Conservation (phyloP, 2,113 vertebrate genomes). For the Phyllostomus hastatus region DNA sequence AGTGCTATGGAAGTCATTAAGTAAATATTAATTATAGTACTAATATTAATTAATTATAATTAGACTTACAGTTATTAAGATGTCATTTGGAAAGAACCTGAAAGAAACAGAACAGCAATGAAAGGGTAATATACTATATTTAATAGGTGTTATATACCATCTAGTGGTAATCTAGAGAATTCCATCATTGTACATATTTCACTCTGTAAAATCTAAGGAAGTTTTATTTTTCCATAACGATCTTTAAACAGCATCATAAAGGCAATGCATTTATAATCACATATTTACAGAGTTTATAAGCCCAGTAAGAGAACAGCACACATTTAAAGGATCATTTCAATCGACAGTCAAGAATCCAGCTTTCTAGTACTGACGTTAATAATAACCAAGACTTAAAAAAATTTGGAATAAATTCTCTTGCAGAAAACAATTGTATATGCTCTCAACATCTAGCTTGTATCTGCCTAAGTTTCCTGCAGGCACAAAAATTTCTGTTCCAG, state of each 20-base stretch:
- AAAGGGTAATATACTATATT: background rate
- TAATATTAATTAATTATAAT: background rate
- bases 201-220: background rate
- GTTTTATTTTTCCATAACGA: background rate
- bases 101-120: background rate
- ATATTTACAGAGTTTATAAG: background rate
- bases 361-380: background rate
- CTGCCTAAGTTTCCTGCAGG: background rate
- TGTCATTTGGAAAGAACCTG: background rate
- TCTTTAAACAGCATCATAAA: background rate
- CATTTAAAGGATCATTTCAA: background rate
- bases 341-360: background rate
- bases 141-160: background rate
- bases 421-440: background rate
- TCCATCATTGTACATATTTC: background rate
- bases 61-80: background rate
- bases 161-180: conserved; percentile 10
- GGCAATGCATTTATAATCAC: background rate
- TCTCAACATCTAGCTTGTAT: background rate
- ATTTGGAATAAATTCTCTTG: background rate
- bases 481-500: background rate
- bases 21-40: background rate
- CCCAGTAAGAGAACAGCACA: background rate
- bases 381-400: background rate
- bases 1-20: background rate